Evolutionary conservation across 2,888 invertebrate species (phyloP), one percentile per base, ranked within the genome.

Genomic region (Caenorhabditis drosophilae): DNA sequence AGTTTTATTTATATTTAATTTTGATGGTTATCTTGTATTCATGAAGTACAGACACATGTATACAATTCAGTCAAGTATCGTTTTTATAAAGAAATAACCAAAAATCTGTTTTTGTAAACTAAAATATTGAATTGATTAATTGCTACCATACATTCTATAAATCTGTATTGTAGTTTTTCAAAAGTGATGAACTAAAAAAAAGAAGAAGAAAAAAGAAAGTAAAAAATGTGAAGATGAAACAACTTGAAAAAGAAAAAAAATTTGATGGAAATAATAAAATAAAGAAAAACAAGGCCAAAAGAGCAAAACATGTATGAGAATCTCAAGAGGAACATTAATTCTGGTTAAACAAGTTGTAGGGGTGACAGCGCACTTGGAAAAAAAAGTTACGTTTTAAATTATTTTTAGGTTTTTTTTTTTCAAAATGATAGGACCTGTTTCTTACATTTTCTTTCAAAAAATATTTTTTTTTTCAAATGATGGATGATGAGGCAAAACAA

Each of bases 241-340:
- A 40, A 11, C 40, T 20, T 40, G 6, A 36, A 40, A 18, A 40
- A 40, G 22, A 40, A 40, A 18, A 18, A 11, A 40, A 40, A 40
- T 18, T 40, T 40, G 40, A 20, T 40, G 40, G 22, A 22, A 40
- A 40, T 18, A n/a, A 22, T 18, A 40, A 40, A 40, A 7, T 25
- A n/a, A 22, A 44, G 27, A 40, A 45, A 40, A 41, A 51, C 50
- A 52, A n/a, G n/a, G n/a, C n/a, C n/a, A n/a, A n/a, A n/a, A n/a
- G n/a, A n/a, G n/a, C n/a, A n/a, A n/a, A n/a, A n/a, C n/a, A n/a
- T n/a, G 35, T 35, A 35, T 47, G 35, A 35, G 42, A 38, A 35
- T 57, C 62, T 57, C 62, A 49, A 57, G 57, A 51, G 62, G 56
- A 52, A 26, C 62, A 62, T 62, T 62, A 62, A 62, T 62, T 62